phyloP scores from a whole-genome alignment of 1,140 invertebrate genomes.

The Nephotettix cincticeps region DNA sequence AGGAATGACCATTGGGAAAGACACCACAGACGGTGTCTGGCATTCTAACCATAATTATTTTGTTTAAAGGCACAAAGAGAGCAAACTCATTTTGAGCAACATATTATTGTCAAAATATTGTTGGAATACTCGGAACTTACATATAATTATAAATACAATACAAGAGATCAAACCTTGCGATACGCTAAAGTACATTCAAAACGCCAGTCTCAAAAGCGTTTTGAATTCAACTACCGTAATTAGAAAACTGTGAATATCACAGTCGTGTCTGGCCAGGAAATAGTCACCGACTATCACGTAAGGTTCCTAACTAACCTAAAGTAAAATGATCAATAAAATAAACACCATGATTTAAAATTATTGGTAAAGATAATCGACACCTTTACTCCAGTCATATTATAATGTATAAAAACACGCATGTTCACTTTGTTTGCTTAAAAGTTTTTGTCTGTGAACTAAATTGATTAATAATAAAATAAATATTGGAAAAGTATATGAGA shows the following conservation, averaged over 20 bases:
- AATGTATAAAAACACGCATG: too few relatives aligned
- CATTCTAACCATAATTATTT: neutral
- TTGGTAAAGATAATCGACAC: too few relatives aligned
- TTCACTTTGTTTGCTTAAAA: too few relatives aligned
- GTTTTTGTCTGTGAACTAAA: too few relatives aligned
- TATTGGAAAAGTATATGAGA: too few relatives aligned
- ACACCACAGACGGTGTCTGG: neutral
- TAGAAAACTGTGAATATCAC: slow-evolving; percentile 2
- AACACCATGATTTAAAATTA: too few relatives aligned
- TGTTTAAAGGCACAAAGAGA: neutral
- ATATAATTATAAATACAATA: neutral
- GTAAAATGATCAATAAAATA: too few relatives aligned
- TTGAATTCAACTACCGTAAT: neutral
- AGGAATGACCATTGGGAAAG: neutral
- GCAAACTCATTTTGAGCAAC: slow-evolving; percentile 1
- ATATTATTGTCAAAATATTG: neutral
- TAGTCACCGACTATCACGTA: neutral
- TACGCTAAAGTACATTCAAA: neutral
- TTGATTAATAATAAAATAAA: too few relatives aligned
- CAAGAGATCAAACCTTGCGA: neutral
- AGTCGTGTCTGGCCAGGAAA: neutral
- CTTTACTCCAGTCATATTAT: too few relatives aligned
- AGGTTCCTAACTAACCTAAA: neutral
- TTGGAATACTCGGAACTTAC: too few relatives aligned
- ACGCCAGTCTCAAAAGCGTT: neutral